phyloP scores from a whole-genome alignment of 2,888 invertebrate genomes.

The Zygaena filipendulae region DNA sequence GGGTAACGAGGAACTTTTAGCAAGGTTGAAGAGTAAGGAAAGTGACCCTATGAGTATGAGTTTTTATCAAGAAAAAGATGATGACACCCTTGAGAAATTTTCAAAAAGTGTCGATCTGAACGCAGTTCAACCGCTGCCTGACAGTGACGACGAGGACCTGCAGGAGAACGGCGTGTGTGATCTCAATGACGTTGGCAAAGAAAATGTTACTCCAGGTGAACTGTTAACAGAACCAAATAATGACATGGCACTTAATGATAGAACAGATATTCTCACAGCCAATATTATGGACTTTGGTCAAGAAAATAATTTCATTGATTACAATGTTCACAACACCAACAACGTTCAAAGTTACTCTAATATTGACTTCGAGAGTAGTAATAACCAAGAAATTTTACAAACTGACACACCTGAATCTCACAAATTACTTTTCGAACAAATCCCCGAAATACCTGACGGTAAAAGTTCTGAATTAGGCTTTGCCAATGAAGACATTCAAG shows the following conservation, averaged over 20 bases:
- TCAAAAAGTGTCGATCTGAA: constrained; percentile 62
- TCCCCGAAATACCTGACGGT: constrained; percentile 61
- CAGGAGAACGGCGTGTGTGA: constrained; percentile 36
- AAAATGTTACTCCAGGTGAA: constrained; percentile 41
- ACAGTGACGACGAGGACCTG: constrained; percentile 59
- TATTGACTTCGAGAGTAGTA: constrained; percentile 39
- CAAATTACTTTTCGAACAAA: constrained; percentile 58
- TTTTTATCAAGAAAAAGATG: constrained; percentile 71
- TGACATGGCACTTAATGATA: constrained; percentile 44
- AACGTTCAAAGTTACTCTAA: constrained; percentile 37
- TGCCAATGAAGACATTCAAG: constrained; percentile 42
- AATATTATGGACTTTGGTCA: constrained; percentile 29
- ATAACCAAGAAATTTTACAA: constrained; percentile 38
- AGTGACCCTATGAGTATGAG: constrained; percentile 74
- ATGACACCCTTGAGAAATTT: constrained; percentile 57
- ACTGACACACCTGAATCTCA: constrained; percentile 64
- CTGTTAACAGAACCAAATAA: constrained; percentile 43
- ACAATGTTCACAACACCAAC: constrained; percentile 29
- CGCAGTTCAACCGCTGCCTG: constrained; percentile 67
- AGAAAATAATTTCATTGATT: constrained; percentile 38
- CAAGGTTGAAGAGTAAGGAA: constrained; percentile 66
- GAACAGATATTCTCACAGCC: constrained; percentile 26
- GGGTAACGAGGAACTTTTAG: constrained; percentile 54
- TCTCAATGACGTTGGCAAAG: constrained; percentile 32
- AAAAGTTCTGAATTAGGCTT: constrained; percentile 60